Percentiles rank a stretch among this genome's conserved stretches.
phyloP scores from a whole-genome alignment of 2,113 vertebrate species.

The Percina caprodes region DNA sequence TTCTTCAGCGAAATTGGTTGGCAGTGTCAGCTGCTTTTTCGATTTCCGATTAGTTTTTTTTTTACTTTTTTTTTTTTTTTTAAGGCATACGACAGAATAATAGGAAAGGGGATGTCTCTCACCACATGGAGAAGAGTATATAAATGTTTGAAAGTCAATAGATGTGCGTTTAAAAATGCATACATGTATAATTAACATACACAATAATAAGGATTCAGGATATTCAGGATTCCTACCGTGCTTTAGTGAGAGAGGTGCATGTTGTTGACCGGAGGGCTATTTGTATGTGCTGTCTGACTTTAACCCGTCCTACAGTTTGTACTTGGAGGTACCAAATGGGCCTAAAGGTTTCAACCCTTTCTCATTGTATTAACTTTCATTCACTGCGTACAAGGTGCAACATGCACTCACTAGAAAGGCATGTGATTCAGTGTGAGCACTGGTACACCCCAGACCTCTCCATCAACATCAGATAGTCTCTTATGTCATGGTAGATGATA shows the following conservation, averaged over 20 bases:
- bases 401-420: constrained; percentile 39
- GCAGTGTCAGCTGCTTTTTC: neutral
- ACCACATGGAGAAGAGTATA: constrained; percentile 22
- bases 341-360: constrained; percentile 16
- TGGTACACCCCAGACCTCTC: constrained; percentile 23
- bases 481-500: constrained; percentile 9
- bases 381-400: constrained; percentile 33
- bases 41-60: constrained; percentile 1
- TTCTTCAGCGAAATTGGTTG: neutral
- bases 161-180: constrained; percentile 51
- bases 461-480: constrained; percentile 18
- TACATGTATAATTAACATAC: constrained; percentile 6
- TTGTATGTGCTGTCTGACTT: constrained; percentile 43
- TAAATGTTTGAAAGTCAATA: constrained; percentile 53
- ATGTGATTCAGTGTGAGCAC: constrained; percentile 35
- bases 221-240: constrained; percentile 42
- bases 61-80: constrained; percentile 37
- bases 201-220: constrained; percentile 2
- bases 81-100: constrained; percentile 15
- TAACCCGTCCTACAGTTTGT: constrained; percentile 16
- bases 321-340: constrained; percentile 1
- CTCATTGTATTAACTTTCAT: constrained; percentile 33
- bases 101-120: constrained; percentile 16
- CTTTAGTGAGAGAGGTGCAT: constrained; percentile 57
- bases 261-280: constrained; percentile 49